A percentile compares a stretch with the other conserved stretches of the same genome.
Conservation (phyloP, 1,140 invertebrate species). For the Sitodiplosis mosellana region DNA sequence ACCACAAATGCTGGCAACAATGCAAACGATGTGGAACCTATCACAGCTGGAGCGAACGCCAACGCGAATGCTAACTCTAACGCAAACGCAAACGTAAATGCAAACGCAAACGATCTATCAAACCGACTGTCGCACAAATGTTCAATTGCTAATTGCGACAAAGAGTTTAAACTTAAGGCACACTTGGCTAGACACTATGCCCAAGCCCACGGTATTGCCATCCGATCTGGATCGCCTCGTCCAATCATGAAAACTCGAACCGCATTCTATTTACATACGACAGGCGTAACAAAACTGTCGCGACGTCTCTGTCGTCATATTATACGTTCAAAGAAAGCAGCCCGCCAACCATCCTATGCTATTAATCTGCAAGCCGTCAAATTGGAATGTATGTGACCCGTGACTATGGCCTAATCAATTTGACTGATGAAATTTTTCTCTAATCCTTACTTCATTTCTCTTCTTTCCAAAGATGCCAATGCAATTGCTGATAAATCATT, state of each 20-base stretch:
- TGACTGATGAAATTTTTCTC: too few species aligned
- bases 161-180: conserved; percentile 86
- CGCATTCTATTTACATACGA: conserved; percentile 84
- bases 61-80: conserved; percentile 23
- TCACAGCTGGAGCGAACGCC: conserved; percentile 25
- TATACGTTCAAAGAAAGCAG: conserved; percentile 66
- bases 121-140: conserved; percentile 35
- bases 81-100: conserved; percentile 13
- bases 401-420: not conserved
- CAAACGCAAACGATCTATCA: conserved; percentile 6
- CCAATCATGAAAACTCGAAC: conserved; percentile 94
- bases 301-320: conserved; percentile 66
- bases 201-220: conserved; percentile 63
- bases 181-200: conserved; percentile 84
- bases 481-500: conserved; percentile 39
- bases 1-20: conserved; percentile 28
- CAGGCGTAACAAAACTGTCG: conserved; percentile 70
- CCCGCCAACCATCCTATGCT: conserved; percentile 69
- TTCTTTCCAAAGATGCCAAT: conserved; percentile 29
- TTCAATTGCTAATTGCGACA: conserved; percentile 73
- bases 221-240: conserved; percentile 54
- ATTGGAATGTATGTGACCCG: conserved; percentile 49
- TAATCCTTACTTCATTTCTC: conserved; percentile 3
- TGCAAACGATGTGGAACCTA: too few species aligned
- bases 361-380: conserved; percentile 72